phyloP scores from a whole-genome alignment of 2,888 invertebrate species.

The Drosophila limbata region DNA sequence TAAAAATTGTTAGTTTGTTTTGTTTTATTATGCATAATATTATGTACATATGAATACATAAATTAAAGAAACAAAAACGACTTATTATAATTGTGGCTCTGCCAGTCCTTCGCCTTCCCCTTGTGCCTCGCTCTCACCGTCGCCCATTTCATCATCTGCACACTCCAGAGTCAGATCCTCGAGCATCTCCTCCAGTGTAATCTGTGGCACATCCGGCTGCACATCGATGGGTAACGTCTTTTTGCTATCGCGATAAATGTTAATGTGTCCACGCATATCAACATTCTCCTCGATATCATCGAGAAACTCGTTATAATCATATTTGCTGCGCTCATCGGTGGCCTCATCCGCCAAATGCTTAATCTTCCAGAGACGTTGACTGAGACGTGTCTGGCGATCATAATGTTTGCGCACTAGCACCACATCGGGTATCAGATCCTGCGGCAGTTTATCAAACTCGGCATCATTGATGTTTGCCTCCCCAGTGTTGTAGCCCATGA shows the following conservation, averaged over 20 bases:
- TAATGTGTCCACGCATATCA: slow-evolving; percentile 94
- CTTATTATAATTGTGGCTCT: slow-evolving; percentile 54
- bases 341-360: slow-evolving; percentile 92
- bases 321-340: slow-evolving; percentile 88
- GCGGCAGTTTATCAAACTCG: slow-evolving; percentile 93
- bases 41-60: slow-evolving; percentile 40
- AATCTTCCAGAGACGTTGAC: slow-evolving; percentile 95
- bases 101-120: slow-evolving; percentile 16
- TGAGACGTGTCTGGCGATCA: slow-evolving; percentile 90
- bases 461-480: slow-evolving; percentile 96
- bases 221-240: slow-evolving; percentile 80
- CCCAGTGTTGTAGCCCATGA: slow-evolving; percentile 94
- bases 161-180: slow-evolving; percentile 91
- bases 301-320: slow-evolving; percentile 97
- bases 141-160: slow-evolving; percentile 91
- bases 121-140: slow-evolving; percentile 77
- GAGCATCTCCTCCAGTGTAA: slow-evolving; percentile 96
- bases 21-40: slow-evolving; percentile 15
- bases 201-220: slow-evolving; percentile 88
- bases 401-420: slow-evolving; percentile 97
- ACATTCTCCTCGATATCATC: slow-evolving; percentile 99
- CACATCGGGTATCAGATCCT: slow-evolving; percentile 92
- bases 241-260: slow-evolving; percentile 91
- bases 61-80: slow-evolving; percentile 16
- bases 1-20: no score